Evolutionary conservation across 2,113 vertebrate genomes (phyloP).

Genomic region (Clarias magur): DNA sequence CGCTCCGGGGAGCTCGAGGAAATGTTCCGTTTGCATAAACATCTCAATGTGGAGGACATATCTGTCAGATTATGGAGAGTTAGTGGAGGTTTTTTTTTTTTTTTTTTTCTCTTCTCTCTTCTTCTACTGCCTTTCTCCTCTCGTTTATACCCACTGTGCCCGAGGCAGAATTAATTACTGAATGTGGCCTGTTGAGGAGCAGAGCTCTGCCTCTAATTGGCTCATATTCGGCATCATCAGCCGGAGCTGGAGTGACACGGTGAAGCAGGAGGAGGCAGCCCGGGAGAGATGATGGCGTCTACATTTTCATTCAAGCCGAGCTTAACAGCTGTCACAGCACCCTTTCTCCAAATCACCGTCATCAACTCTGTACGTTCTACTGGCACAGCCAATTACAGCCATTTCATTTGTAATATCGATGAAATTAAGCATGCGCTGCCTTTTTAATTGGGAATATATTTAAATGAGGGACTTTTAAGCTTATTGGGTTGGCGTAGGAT

Average conservation of each 20-base stretch:
- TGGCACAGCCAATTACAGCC: conserved; percentile 22
- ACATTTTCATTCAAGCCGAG: conserved; percentile 44
- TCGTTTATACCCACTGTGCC: conserved; percentile 62
- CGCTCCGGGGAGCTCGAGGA: conserved; percentile 39
- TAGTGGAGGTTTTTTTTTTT: conserved; percentile 39
- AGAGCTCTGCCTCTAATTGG: conserved; percentile 70
- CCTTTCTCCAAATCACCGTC: conserved; percentile 49
- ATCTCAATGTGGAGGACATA: conserved; percentile 56
- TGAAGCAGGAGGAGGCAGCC: conserved; percentile 57
- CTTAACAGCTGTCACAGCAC: conserved; percentile 42
- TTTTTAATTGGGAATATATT: background rate
- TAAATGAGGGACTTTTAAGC: background rate
- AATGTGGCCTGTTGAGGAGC: conserved; percentile 59
- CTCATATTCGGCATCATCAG: conserved; percentile 65
- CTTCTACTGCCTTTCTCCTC: conserved; percentile 37
- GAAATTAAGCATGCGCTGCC: background rate
- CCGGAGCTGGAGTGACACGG: conserved; percentile 53
- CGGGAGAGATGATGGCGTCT: conserved; percentile 56
- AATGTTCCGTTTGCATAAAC: conserved; percentile 51
- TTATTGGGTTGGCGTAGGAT: background rate
- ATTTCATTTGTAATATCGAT: conserved; percentile 11
- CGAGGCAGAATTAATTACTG: conserved; percentile 71
- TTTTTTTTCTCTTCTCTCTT: background rate
- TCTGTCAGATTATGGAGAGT: conserved; percentile 53
- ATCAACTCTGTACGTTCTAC: conserved; percentile 29